Evolutionary conservation across 2,888 invertebrate genomes (phyloP).

Genomic region (Quadroppia sp.): DNA sequence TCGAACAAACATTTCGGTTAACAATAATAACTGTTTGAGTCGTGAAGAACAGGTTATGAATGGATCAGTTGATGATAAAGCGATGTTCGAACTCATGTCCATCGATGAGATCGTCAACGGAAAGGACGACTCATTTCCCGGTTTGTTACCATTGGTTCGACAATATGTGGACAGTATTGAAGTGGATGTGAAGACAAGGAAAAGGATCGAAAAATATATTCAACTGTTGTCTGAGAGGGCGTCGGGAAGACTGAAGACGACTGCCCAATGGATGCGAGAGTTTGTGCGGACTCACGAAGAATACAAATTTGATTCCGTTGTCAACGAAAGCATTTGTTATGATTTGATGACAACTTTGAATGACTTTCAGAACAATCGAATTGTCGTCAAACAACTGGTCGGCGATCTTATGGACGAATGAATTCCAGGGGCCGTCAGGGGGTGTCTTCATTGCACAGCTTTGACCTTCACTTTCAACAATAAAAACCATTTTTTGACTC

Average conservation of each 20-base stretch:
- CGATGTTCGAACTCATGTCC: constrained; percentile 61
- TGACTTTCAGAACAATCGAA: constrained; percentile 43
- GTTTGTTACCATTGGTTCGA: constrained; percentile 86
- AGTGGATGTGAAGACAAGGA: constrained; percentile 95
- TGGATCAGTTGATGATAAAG: too few relatives aligned
- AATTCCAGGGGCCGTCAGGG: too few relatives aligned
- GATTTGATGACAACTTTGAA: constrained; percentile 63
- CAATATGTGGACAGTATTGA: constrained; percentile 92
- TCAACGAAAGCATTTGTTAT: constrained; percentile 80
- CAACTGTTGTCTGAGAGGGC: constrained; percentile 70
- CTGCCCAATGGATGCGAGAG: constrained; percentile 88
- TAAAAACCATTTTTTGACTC: too few relatives aligned
- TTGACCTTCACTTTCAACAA: too few relatives aligned
- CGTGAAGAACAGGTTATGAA: not conserved
- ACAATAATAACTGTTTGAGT: constrained; percentile 51
- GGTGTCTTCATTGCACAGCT: too few relatives aligned
- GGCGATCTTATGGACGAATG: too few relatives aligned
- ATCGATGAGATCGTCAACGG: constrained; percentile 96
- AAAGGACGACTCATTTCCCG: constrained; percentile 84
- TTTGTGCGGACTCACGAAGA: constrained; percentile 81
- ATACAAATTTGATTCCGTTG: constrained; percentile 85
- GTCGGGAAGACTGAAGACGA: constrained; percentile 67
- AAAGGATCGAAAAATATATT: constrained; percentile 93
- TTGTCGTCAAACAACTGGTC: not conserved
- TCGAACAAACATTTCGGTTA: constrained; percentile 71